Evolutionary conservation across 2,797 vertebrate species (phyloP).

Genomic region (Orestias chungarensis): DNA sequence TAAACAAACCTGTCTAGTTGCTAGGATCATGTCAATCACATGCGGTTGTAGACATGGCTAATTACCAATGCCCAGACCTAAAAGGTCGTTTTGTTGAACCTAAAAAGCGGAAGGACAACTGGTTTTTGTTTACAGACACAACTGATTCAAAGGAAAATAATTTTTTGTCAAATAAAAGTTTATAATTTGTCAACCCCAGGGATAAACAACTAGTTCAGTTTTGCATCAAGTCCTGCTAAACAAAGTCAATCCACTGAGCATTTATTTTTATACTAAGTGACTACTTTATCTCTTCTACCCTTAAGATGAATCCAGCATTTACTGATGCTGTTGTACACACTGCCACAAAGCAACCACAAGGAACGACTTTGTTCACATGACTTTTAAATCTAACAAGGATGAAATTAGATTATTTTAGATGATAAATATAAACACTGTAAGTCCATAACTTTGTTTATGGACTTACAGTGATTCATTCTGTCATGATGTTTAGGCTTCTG

Average conservation of each 20-base stretch:
- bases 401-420: neutral
- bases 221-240: neutral
- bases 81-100: no score
- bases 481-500: no score
- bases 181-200: neutral
- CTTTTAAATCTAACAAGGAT: neutral
- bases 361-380: neutral
- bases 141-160: neutral
- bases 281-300: neutral
- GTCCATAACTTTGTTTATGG: neutral
- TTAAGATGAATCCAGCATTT: neutral
- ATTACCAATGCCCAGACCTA: no score
- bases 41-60: no score
- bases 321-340: neutral
- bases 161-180: neutral
- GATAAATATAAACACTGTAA: neutral
- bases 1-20: no score
- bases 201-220: neutral
- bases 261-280: neutral
- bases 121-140: neutral
- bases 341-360: neutral
- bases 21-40: no score
- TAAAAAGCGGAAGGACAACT: neutral
- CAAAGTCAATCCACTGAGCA: neutral
- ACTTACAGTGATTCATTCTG: no score